These are phyloP conservation scores for Oceanodroma leucorhoa DNA, from an alignment of 2,797 vertebrate species.

Conservation along the genomic window DNA sequence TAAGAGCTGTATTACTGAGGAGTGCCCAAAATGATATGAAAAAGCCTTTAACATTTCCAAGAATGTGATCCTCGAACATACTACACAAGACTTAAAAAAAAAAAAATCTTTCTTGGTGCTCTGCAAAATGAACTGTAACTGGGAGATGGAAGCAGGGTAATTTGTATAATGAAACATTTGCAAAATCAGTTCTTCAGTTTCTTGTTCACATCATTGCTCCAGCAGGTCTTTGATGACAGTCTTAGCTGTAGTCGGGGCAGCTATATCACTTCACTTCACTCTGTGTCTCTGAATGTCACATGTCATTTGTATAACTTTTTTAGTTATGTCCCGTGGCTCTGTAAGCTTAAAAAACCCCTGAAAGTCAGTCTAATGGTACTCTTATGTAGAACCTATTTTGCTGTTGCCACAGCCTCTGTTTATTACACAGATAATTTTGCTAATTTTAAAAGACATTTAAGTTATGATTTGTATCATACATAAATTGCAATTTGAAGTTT, in stretches of 20 bases:
- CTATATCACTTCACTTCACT: neutral
- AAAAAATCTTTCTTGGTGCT: neutral
- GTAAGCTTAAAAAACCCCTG: fast-evolving
- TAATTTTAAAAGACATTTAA: neutral
- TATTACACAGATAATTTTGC: neutral
- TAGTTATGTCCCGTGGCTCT: neutral
- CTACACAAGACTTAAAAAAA: neutral
- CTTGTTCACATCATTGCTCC: neutral
- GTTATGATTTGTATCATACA: neutral
- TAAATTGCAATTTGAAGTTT: neutral
- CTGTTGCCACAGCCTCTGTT: neutral
- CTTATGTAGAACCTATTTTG: neutral
- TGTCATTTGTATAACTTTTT: neutral
- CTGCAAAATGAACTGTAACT: neutral
- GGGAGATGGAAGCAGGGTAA: neutral
- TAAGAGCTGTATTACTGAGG: neutral
- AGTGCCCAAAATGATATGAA: neutral
- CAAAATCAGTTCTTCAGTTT: neutral
- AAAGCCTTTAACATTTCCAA: neutral
- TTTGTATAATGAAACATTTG: neutral
- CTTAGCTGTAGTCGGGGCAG: neutral
- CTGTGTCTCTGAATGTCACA: neutral
- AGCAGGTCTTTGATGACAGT: neutral
- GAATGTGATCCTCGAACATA: neutral
- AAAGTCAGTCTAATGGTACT: neutral